Conservation (phyloP, 2,888 invertebrate species). For the Zygaena filipendulae region DNA sequence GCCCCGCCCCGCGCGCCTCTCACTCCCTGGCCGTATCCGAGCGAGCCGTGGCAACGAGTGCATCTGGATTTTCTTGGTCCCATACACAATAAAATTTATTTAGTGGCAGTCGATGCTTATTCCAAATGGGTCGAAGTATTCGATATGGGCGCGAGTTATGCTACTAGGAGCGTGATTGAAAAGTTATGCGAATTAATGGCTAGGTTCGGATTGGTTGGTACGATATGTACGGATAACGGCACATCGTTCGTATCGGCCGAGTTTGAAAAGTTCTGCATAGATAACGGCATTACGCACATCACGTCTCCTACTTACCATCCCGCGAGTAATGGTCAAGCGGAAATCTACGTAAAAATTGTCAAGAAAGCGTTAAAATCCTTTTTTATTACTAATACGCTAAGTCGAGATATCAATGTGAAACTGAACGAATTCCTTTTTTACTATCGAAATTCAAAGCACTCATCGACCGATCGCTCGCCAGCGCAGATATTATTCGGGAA, state of each 20-base stretch:
- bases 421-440: conserved; percentile 7
- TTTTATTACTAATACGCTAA: conserved; percentile 1
- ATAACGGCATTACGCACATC: conserved; percentile 14
- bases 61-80: conserved; percentile 9
- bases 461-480: conserved; percentile 8
- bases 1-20: conserved; percentile 4
- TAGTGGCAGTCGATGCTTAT: conserved; percentile 9
- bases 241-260: conserved; percentile 9
- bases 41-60: conserved; percentile 1
- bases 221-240: conserved; percentile 12
- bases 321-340: conserved; percentile 15
- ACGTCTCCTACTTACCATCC: conserved; percentile 15
- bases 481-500: conserved; percentile 9
- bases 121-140: conserved; percentile 12
- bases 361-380: conserved; percentile 17
- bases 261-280: conserved; percentile 12
- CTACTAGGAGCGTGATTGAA: conserved; percentile 1
- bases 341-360: conserved; percentile 16
- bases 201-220: conserved; percentile 7
- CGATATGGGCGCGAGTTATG: conserved; percentile 1
- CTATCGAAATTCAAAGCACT: conserved; percentile 10
- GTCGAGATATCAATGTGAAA: conserved; percentile 1
- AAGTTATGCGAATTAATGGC: conserved; percentile 6
- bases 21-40: conserved; percentile 4
- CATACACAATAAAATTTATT: conserved; percentile 5